Base-by-base conservation (phyloP, 1,140 invertebrate genomes). In the Chymomyza costata region DNA sequence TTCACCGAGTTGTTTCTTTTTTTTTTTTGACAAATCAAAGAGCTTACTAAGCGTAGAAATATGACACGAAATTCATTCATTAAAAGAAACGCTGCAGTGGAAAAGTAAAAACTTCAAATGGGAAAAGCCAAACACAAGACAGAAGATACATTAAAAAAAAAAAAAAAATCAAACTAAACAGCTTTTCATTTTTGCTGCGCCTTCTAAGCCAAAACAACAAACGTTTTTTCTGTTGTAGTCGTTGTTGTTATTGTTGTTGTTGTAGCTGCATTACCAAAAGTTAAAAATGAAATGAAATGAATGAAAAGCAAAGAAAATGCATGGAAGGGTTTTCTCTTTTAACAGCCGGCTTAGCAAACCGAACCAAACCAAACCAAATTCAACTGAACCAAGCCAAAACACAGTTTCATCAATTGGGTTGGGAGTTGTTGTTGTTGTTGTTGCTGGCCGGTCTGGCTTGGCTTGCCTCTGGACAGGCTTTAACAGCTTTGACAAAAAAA, bases 311-410 rank as follows among this genome's bases (percentile, higher is more conserved):
- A 19, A 7, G 52, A 44, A 34, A 15, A 19, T 55, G 45, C 46
- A 61, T 51, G 34, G 45, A 74, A 74, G 69, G 69, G 69, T 76
- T 74, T 74, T 76, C 65, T 76, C 60, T 74, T 74, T 74, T 73
- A 49, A 63, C 58, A 67, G 40, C 50, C 47, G n/a, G n/a, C n/a
- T n/a, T n/a, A 56, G 18, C 57, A 16, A 37, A 46, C 52, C 43
- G 8, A 43, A 38, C 11, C 37, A 31, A 56, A 38, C 11, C 37
- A 31, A 56, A 13, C 32, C 49, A 48, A 49, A 30, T 11, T 6
- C 21, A 25, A 25, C 21, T n/a, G 8, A 25, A 8, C 8, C 21
- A 8, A 21, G 46, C 49, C 40, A 40, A 66, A 54, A 69, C 8
- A 34, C 25, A 65, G 45, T 65, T 64, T 43, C 60, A 69, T 69